Evolutionary conservation across 2,888 invertebrate species (phyloP).

Genomic region (Lumbricus terrestris): DNA sequence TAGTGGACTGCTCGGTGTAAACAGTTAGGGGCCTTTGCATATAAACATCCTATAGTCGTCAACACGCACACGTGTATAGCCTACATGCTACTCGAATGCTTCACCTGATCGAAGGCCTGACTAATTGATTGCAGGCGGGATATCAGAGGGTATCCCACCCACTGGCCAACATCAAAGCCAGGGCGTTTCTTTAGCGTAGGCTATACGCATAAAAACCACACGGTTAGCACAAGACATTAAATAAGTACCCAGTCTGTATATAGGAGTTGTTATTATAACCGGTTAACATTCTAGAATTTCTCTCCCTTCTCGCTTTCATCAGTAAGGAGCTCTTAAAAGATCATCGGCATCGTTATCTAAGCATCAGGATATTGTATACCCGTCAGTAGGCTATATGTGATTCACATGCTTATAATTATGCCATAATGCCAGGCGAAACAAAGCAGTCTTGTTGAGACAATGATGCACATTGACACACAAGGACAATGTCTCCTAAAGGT

Average conservation of each 20-base stretch:
- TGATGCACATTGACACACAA: not conserved
- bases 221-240: not conserved
- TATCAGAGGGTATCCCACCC: not conserved
- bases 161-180: not conserved
- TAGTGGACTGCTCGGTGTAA: not conserved
- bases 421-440: not conserved
- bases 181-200: slow-evolving; percentile 3
- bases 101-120: not conserved
- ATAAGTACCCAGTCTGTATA: not conserved
- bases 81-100: not conserved
- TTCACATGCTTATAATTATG: not conserved
- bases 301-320: not conserved
- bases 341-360: not conserved
- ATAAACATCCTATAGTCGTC: not conserved
- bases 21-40: not conserved
- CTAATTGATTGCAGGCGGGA: not conserved
- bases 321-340: not conserved
- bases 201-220: not conserved
- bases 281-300: not conserved
- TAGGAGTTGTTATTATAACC: not conserved
- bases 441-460: not conserved
- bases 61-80: not conserved
- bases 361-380: not conserved
- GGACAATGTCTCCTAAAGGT: not conserved
- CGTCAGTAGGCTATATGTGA: no score